These are phyloP conservation scores for Phrynosoma platyrhinos DNA, from an alignment of 2,113 vertebrate genomes.

Conservation along the genomic window DNA sequence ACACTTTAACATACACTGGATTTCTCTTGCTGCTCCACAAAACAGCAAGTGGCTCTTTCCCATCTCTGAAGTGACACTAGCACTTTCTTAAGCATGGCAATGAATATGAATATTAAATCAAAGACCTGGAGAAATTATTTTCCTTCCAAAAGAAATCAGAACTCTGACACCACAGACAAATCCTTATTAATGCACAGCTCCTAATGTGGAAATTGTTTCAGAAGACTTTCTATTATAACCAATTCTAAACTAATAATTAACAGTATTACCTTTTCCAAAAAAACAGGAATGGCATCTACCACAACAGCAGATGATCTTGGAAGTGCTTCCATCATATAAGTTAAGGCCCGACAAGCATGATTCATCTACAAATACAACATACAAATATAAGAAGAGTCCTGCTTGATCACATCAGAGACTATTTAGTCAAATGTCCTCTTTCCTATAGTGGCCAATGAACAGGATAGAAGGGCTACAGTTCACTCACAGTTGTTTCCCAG, in stretches of 20 bases:
- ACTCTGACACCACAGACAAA: background rate
- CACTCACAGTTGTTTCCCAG: background rate
- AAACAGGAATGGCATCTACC: constrained; percentile 98
- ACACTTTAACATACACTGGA: background rate
- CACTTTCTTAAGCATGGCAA: background rate
- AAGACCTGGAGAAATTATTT: background rate
- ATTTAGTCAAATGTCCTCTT: background rate
- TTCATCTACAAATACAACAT: constrained; percentile 87
- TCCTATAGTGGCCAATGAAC: background rate
- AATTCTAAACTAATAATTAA: constrained; percentile 14
- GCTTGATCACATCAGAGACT: background rate
- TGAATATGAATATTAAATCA: background rate
- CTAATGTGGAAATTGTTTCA: background rate
- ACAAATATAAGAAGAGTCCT: background rate
- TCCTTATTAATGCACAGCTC: background rate
- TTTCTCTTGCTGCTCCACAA: background rate
- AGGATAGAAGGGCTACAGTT: background rate
- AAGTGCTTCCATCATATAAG: constrained; percentile 99
- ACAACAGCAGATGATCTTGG: constrained; percentile 98
- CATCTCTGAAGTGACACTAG: background rate
- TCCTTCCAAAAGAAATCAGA: background rate
- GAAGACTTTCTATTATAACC: background rate
- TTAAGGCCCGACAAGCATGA: constrained; percentile 97
- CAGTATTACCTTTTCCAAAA: constrained; percentile 94
- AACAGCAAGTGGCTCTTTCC: background rate